Evolutionary conservation across 2,888 invertebrate genomes (phyloP).

Genomic region (Cheilosia vernalis): DNA sequence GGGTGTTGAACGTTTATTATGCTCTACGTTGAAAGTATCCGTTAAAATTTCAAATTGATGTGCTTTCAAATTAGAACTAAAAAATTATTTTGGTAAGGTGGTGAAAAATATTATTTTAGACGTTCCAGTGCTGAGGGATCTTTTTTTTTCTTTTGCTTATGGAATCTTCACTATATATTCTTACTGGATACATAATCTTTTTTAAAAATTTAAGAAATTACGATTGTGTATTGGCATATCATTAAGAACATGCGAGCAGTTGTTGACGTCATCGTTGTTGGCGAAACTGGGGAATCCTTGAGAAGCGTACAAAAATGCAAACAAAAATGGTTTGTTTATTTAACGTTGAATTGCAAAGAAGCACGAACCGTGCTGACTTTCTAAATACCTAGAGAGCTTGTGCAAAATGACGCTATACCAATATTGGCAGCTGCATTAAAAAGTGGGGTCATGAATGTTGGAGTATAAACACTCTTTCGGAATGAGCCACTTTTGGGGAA

Average conservation of each 20-base stretch:
- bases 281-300: slow-evolving; percentile 4
- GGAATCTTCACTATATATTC: background rate
- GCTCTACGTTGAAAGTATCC: slow-evolving; percentile 41
- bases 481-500: background rate
- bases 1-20: slow-evolving; percentile 35
- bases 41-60: slow-evolving; percentile 45
- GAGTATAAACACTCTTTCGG: background rate
- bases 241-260: background rate
- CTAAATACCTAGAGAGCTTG: slow-evolving; percentile 2
- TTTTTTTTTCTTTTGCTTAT: too few relatives aligned
- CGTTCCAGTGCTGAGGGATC: background rate
- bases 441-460: background rate
- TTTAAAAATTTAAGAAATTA: background rate
- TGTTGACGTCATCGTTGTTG: slow-evolving; percentile 13
- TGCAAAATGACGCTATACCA: background rate
- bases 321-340: background rate
- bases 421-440: slow-evolving; percentile 31
- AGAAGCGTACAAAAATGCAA: background rate
- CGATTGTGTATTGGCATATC: slow-evolving; percentile 14
- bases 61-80: slow-evolving; percentile 9
- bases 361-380: slow-evolving; percentile 6
- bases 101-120: background rate
- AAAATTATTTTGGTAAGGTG: background rate
- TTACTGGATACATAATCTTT: slow-evolving; percentile 19
- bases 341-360: background rate